Evolutionary conservation across 1,140 invertebrate genomes (phyloP), one percentile per base, ranked within the genome.

Genomic region (Papilio dardanus): DNA sequence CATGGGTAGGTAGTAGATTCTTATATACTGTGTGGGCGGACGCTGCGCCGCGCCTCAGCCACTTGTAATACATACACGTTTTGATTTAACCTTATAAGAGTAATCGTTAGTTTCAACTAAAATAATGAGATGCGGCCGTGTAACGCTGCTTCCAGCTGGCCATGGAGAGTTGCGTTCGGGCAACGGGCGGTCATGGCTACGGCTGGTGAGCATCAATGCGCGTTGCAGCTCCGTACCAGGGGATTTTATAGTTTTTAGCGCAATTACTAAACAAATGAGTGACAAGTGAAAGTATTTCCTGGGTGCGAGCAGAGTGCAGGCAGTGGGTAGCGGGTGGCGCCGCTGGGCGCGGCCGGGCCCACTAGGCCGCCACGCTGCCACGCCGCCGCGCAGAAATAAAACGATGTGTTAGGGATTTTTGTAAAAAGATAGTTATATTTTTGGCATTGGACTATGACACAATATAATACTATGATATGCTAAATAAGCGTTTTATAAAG

Each of bases 391-490:
- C 42, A 76, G 84, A 92, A 93, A 92, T 93, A 91, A 93, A 93
- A 92, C 90, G 83, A 92, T 87, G 81, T 79, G 81, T 87, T 91
- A 87, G 82, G 91, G 88, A 92, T 93, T 93, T 93, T 93, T 92
- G 89, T 92, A 93, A 93, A 93, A 93, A 93, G 92, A 93, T 93
- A 93, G 91, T 93, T 93, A 93, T 93, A 93, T 93, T 93, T 93
- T 93, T 93, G 92, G 92, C 92, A 93, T 93, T 92, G 90, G 92
- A 93, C 90, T 93, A 93, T 93, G 92, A 93, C 92, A 93, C 92
- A 93, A 93, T 93, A 93, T 93, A 92, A 93, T 93, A 93, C 92
- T 93, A 93, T 93, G 92, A 93, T 93, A 93, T 93, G 92, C 92
- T 93, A 93, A 92, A 89, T 93, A 93, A 93, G 92, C 92, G 92